Evolutionary conservation across 2,888 invertebrate genomes (phyloP), one percentile per base, ranked within the genome.

Genomic region (Leucania comma): DNA sequence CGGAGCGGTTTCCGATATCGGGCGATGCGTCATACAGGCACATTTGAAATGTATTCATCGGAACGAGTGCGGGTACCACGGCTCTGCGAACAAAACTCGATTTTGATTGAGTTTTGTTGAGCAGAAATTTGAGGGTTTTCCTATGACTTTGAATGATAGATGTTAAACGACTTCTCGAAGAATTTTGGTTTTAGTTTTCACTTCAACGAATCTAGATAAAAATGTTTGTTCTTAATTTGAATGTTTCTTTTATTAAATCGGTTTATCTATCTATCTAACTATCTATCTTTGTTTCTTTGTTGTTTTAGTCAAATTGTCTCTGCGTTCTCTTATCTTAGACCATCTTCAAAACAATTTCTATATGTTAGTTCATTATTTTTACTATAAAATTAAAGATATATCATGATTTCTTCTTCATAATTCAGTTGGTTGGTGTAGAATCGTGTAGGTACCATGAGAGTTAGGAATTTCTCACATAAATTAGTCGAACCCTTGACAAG

Each of bases 1-100:
- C 83, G 60, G 79, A 83, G 79, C 82, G 84, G 86, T 86, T 87
- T 87, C 89, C 88, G 84, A 87, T 86, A 88, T 80, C 80, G 79
- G 76, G 64, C 81, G 71, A 78, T 84, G 83, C 84, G 86, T 87
- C 84, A 83, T 81, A 81, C 82, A 75, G 71, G 75, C 83, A 69
- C 83, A 74, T 77, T 82, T 78, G 84, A 85, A 86, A 87, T 86
- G 85, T 86, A 87, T 87, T 87, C 88, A 81, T 81, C 72, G 68
- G 66, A 65, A 68, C 83, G 66, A 76, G 58, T 60, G 58, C 57
- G 59, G 50, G 57, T 75, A 77, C 78, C 17, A 61, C 48, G 62
- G 75, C 63, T 67, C 68, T 67, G 58, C 65, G 75, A 73, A 78
- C 61, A 57, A 54, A 76, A 77, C 70, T 78, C 61, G 64, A 74